Percentiles rank a stretch among this genome's conserved stretches.
phyloP scores from a whole-genome alignment of 2,797 vertebrate genomes.

The Odontamblyopus rebecca region DNA sequence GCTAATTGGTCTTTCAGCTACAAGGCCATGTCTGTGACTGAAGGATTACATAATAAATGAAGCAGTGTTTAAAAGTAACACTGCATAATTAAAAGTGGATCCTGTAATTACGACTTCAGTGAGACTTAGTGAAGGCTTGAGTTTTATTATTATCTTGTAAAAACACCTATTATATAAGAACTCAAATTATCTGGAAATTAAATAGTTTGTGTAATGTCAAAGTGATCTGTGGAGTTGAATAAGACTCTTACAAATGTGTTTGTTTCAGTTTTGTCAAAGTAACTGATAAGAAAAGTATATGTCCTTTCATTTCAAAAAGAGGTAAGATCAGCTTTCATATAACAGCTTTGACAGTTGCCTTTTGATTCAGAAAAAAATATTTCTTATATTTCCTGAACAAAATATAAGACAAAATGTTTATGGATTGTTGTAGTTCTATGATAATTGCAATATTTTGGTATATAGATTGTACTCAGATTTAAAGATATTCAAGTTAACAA shows the following conservation, averaged over 20 bases:
- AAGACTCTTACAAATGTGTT: background rate
- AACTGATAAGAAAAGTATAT: background rate
- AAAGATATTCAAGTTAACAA: no score
- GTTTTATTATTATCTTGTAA: background rate
- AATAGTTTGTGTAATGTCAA: background rate
- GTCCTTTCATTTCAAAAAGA: no score
- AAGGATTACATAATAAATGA: background rate
- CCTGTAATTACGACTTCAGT: background rate
- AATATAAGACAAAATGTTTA: no score
- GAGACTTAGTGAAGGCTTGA: background rate
- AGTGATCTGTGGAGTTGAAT: background rate
- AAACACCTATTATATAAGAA: background rate
- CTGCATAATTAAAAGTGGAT: background rate
- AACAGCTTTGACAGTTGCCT: no score
- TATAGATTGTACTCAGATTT: no score
- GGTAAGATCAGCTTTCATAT: no score
- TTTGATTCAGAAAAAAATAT: no score
- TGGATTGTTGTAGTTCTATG: no score
- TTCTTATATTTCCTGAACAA: no score
- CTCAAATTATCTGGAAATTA: background rate
- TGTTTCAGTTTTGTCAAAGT: background rate
- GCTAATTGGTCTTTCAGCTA: background rate
- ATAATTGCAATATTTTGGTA: no score
- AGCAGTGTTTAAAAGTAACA: background rate
- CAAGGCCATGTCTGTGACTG: background rate